Evolutionary conservation across 2,888 invertebrate genomes (phyloP).

Genomic region (Cepaea hortensis): DNA sequence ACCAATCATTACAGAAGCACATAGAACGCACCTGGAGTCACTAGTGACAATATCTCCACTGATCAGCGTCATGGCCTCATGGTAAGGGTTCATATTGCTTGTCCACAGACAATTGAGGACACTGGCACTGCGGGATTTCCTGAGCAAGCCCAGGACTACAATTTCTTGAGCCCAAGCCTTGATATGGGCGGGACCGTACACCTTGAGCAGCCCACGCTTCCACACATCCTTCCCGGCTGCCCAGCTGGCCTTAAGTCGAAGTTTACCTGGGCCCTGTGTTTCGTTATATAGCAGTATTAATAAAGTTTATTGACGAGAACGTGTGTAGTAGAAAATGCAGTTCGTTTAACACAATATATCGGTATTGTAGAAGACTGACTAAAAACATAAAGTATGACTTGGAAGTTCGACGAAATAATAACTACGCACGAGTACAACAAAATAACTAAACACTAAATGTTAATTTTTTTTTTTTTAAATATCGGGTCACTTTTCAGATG

Average conservation of each 20-base stretch:
- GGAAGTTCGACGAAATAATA: no score
- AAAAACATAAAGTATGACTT: no score
- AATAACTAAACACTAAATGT: no score
- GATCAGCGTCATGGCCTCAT: conserved; percentile 70
- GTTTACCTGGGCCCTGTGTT: conserved; percentile 65
- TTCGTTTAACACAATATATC: no score
- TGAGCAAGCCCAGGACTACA: conserved; percentile 69
- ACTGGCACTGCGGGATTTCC: conserved; percentile 65
- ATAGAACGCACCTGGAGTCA: conserved; percentile 64
- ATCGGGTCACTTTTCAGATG: no score
- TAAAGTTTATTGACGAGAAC: no score
- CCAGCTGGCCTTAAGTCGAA: conserved; percentile 67
- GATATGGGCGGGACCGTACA: conserved; percentile 65
- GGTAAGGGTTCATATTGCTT: conserved; percentile 68
- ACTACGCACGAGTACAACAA: no score
- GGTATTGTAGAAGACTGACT: no score
- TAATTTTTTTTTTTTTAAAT: no score
- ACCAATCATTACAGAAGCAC: not conserved
- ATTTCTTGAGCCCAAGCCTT: conserved; percentile 73
- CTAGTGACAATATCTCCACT: conserved; percentile 69
- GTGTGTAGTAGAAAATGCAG: no score
- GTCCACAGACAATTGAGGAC: conserved; percentile 72
- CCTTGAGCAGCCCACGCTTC: conserved; percentile 67
- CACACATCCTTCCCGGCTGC: conserved; percentile 58
- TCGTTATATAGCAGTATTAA: not conserved